Conservation (phyloP, 1,140 invertebrate genomes). For the Homalodisca vitripennis region DNA sequence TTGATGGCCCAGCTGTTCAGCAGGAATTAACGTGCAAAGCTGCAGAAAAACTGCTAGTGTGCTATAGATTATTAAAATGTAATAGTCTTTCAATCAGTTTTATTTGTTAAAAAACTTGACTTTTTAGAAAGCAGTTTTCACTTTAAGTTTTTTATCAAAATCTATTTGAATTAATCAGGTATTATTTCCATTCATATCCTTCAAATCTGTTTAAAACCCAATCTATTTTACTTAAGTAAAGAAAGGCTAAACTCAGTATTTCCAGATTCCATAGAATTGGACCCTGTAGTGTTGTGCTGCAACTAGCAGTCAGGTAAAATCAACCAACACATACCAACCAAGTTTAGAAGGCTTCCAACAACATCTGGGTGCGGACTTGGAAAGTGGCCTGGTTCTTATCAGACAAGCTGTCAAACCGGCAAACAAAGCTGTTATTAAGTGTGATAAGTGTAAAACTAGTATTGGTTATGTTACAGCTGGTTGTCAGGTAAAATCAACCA, state of each 20-base stretch:
- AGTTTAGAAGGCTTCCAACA: constrained; percentile 73
- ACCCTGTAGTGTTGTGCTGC: constrained; percentile 26
- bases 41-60: too few relatives aligned
- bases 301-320: constrained; percentile 83
- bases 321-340: constrained; percentile 88
- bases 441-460: too few relatives aligned
- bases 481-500: constrained; percentile 79
- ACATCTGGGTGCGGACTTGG: constrained; percentile 60
- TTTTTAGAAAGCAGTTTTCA: not conserved
- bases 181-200: not conserved
- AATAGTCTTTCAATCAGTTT: not conserved
- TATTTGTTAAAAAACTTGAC: not conserved
- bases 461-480: constrained; percentile 62
- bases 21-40: too few relatives aligned
- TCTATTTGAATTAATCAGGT: not conserved
- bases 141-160: not conserved
- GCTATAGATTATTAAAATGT: not conserved
- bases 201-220: not conserved
- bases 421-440: not conserved
- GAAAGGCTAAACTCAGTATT: not conserved
- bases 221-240: not conserved
- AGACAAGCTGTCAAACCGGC: not conserved
- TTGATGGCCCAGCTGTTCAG: too few relatives aligned
- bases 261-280: not conserved
- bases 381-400: constrained; percentile 60